phyloP scores from a whole-genome alignment of 2,888 invertebrate genomes.

The Subacronicta megacephala region DNA sequence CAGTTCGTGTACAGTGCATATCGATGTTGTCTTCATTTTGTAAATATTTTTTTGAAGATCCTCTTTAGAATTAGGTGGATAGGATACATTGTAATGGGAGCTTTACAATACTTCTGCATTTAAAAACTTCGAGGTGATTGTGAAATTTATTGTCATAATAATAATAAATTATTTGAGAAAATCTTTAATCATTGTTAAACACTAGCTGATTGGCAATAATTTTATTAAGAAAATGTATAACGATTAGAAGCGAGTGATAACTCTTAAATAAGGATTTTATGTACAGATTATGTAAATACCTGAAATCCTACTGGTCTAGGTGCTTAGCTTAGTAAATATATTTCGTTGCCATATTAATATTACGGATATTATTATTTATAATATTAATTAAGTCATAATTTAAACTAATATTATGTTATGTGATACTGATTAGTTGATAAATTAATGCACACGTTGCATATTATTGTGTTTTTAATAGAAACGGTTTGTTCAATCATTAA shows the following conservation, averaged over 20 bases:
- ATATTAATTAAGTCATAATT: slow-evolving; percentile 84
- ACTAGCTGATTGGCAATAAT: slow-evolving; percentile 85
- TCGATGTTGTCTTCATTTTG: slow-evolving; percentile 82
- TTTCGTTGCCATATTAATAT: slow-evolving; percentile 89
- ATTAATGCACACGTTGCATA: slow-evolving; percentile 57
- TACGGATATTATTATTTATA: slow-evolving; percentile 88
- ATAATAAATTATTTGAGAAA: slow-evolving; percentile 67
- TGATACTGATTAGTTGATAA: slow-evolving; percentile 82
- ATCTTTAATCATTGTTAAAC: slow-evolving; percentile 74
- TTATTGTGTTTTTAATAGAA: slow-evolving; percentile 42
- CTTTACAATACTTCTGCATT: slow-evolving; percentile 77
- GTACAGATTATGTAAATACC: slow-evolving; percentile 86
- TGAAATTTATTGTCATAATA: slow-evolving; percentile 68
- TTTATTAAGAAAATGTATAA: slow-evolving; percentile 79
- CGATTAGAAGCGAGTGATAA: slow-evolving; percentile 69
- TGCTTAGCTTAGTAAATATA: slow-evolving; percentile 87
- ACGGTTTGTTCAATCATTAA: slow-evolving; percentile 42
- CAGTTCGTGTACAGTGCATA: slow-evolving; percentile 80
- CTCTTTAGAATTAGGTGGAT: slow-evolving; percentile 68
- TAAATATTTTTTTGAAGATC: slow-evolving; percentile 78
- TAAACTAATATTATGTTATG: slow-evolving; percentile 84
- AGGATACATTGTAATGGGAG: slow-evolving; percentile 69
- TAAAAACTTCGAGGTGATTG: slow-evolving; percentile 67
- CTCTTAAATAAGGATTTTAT: slow-evolving; percentile 69
- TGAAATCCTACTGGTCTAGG: slow-evolving; percentile 83